phyloP scores from a whole-genome alignment of 2,888 invertebrate genomes.

The Lasius fuliginosus region DNA sequence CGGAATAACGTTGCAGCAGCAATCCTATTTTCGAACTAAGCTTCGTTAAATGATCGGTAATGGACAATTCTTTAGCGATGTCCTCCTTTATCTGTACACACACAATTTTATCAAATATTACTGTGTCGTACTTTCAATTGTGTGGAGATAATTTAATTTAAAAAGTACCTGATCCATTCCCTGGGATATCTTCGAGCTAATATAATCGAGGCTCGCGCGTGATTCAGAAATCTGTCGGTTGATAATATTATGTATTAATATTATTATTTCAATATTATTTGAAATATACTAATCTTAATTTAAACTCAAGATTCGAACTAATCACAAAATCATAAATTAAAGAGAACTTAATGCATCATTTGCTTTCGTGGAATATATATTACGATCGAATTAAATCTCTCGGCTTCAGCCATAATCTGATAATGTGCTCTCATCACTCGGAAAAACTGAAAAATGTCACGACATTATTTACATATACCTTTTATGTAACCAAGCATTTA shows the following conservation, averaged over 20 bases:
- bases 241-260: not conserved
- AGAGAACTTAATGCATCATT: conserved; percentile 5
- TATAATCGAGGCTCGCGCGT: conserved; percentile 78
- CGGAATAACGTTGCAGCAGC: conserved; percentile 72
- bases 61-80: conserved; percentile 78
- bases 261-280: not conserved
- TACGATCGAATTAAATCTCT: conserved; percentile 78
- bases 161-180: conserved; percentile 79
- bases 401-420: conserved; percentile 77
- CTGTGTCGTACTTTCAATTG: not conserved
- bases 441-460: conserved; percentile 74
- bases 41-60: conserved; percentile 80
- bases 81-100: conserved; percentile 78
- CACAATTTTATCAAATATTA: conserved; percentile 5
- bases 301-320: not conserved
- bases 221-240: conserved; percentile 78
- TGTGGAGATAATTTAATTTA: conserved; percentile 27
- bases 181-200: conserved; percentile 76
- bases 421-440: conserved; percentile 77
- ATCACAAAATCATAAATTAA: not conserved
- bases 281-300: not conserved
- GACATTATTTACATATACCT: not conserved
- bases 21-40: conserved; percentile 73
- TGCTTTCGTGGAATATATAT: conserved; percentile 49
- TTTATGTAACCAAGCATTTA: not conserved